Evolutionary conservation across 1,140 invertebrate genomes (phyloP).

Genomic region (Leptinotarsa undecemlineata): DNA sequence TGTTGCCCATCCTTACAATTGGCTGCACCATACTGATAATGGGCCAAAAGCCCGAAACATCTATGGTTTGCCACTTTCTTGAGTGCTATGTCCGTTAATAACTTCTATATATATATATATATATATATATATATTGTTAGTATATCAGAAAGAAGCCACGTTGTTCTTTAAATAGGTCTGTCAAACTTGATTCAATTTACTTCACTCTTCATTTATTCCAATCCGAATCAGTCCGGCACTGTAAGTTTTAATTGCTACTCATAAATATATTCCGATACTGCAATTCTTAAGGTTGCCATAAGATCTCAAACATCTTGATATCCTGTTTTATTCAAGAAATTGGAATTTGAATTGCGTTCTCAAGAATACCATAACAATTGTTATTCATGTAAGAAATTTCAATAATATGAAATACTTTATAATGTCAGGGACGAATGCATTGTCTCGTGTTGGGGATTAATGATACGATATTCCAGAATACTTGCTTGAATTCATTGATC

Average conservation of each 20-base stretch:
- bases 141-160: too few species aligned
- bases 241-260: not conserved
- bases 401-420: not conserved
- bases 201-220: not conserved
- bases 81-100: too few species aligned
- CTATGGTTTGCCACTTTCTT: too few species aligned
- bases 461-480: too few species aligned
- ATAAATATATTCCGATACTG: not conserved
- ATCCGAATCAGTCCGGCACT: not conserved
- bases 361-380: not conserved
- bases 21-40: too few species aligned
- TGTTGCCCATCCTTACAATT: too few species aligned
- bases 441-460: not conserved
- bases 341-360: not conserved
- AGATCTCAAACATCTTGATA: not conserved
- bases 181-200: too few species aligned
- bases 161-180: too few species aligned
- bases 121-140: too few species aligned
- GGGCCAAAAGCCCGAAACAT: too few species aligned
- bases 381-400: not conserved
- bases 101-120: too few species aligned
- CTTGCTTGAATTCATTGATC: too few species aligned
- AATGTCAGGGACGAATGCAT: conserved; percentile 1
- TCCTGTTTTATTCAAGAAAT: not conserved
- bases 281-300: not conserved